These are phyloP conservation scores for Carassius auratus DNA, from an alignment of 2,113 vertebrate genomes.

Conservation along the genomic window DNA sequence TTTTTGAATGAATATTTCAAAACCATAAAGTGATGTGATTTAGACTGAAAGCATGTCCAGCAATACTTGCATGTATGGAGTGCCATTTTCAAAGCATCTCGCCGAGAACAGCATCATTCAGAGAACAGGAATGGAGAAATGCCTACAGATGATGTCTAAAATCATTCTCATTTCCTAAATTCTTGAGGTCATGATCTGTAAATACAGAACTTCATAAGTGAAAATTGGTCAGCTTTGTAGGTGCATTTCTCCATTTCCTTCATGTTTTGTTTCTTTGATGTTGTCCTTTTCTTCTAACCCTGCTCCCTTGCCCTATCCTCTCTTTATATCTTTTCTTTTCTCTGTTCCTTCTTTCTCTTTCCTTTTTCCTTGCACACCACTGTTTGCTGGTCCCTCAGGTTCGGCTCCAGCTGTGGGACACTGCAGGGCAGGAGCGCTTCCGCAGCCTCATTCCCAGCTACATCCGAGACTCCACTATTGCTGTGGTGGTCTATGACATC, in stretches of 20 bases:
- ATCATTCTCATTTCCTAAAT: neutral
- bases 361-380: slow-evolving; percentile 62
- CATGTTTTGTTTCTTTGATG: slow-evolving; percentile 43
- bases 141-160: slow-evolving; percentile 36
- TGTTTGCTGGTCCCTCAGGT: slow-evolving; percentile 71
- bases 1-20: neutral
- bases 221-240: neutral
- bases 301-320: slow-evolving; percentile 48
- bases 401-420: slow-evolving; percentile 84
- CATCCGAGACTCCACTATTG: slow-evolving; percentile 85
- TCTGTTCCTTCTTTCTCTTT: slow-evolving; percentile 68
- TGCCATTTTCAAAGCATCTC: slow-evolving; percentile 58
- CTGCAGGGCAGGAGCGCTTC: slow-evolving; percentile 84
- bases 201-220: neutral
- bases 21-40: neutral
- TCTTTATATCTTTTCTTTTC: slow-evolving; percentile 55
- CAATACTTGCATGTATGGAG: slow-evolving; percentile 56
- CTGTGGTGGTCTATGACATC: slow-evolving; percentile 86
- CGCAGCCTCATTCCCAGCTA: slow-evolving; percentile 86
- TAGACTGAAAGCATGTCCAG: slow-evolving; percentile 41
- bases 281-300: slow-evolving; percentile 40
- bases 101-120: slow-evolving; percentile 12
- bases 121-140: slow-evolving; percentile 52
- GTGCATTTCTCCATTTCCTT: slow-evolving; percentile 56
- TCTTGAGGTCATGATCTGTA: neutral